These are phyloP conservation scores for Catalaphyllia jardinei DNA, from an alignment of 64 coral and sea anemone genomes.

Conservation along the genomic window DNA sequence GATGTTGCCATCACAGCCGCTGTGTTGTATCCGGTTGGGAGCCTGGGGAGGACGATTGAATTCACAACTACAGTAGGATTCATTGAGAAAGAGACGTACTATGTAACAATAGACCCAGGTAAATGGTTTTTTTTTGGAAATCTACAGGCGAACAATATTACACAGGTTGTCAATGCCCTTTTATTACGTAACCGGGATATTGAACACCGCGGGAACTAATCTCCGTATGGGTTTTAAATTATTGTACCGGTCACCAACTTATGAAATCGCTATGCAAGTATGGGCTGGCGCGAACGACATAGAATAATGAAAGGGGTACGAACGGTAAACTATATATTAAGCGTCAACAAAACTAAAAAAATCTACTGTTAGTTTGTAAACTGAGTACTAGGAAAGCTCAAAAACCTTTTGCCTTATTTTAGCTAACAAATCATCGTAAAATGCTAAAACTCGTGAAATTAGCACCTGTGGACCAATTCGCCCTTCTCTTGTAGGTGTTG, in stretches of 20 bases:
- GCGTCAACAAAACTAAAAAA: not conserved
- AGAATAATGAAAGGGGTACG: too few relatives aligned
- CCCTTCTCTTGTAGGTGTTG: conserved; percentile 30
- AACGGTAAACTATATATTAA: too few relatives aligned
- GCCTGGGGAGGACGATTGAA: conserved; percentile 56
- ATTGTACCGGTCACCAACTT: too few relatives aligned
- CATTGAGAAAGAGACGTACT: conserved; percentile 71
- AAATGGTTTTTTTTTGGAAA: not conserved
- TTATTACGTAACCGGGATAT: not conserved
- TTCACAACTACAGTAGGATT: conserved; percentile 63
- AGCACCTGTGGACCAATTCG: not conserved
- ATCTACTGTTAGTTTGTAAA: too few relatives aligned
- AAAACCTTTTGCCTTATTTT: too few relatives aligned
- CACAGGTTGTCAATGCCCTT: not conserved
- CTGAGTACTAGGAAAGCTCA: too few relatives aligned
- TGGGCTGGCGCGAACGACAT: too few relatives aligned
- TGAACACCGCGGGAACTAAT: not conserved
- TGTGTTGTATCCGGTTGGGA: conserved; percentile 72
- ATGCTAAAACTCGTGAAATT: not conserved
- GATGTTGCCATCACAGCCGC: conserved; percentile 58
- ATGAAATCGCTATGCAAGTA: too few relatives aligned
- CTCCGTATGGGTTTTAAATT: not conserved
- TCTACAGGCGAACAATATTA: not conserved
- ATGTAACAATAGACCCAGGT: conserved; percentile 77
- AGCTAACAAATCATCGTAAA: not conserved